phyloP scores from a whole-genome alignment of 2,888 invertebrate genomes.

The Linyphia triangularis region DNA sequence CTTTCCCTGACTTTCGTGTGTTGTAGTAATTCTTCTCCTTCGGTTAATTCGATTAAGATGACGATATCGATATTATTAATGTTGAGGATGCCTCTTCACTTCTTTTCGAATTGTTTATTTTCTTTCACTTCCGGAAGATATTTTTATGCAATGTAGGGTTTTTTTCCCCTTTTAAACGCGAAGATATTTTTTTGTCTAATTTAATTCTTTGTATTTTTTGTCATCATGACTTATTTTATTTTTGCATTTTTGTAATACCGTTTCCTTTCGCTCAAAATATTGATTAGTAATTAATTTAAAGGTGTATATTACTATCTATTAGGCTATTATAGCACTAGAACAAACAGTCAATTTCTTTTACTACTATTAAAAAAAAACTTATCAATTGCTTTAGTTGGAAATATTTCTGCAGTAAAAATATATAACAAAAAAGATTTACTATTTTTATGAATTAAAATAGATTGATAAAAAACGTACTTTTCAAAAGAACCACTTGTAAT shows the following conservation, averaged over 20 bases:
- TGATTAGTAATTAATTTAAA: conserved; percentile 40
- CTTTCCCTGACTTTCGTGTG: conserved; percentile 25
- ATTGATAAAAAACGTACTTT: too few species aligned
- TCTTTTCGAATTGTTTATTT: conserved; percentile 49
- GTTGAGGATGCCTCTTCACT: conserved; percentile 46
- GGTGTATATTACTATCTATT: conserved; percentile 24
- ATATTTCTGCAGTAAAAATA: too few species aligned
- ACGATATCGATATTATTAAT: conserved; percentile 72
- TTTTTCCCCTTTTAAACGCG: conserved; percentile 7
- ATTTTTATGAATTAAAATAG: too few species aligned
- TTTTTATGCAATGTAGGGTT: neutral
- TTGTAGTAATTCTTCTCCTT: conserved; percentile 61
- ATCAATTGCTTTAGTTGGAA: too few species aligned
- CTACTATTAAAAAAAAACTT: too few species aligned
- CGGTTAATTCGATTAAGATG: conserved; percentile 71
- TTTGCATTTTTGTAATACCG: neutral
- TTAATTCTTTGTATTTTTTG: conserved; percentile 1
- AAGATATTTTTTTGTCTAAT: conserved; percentile 4
- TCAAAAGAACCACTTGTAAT: too few species aligned
- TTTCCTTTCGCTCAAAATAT: neutral
- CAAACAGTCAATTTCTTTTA: neutral
- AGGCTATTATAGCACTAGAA: neutral
- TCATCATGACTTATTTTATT: neutral
- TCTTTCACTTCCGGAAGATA: conserved; percentile 20
- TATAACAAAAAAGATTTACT: too few species aligned